phyloP scores from a whole-genome alignment of 2,888 invertebrate species.

The Clanis bilineata region DNA sequence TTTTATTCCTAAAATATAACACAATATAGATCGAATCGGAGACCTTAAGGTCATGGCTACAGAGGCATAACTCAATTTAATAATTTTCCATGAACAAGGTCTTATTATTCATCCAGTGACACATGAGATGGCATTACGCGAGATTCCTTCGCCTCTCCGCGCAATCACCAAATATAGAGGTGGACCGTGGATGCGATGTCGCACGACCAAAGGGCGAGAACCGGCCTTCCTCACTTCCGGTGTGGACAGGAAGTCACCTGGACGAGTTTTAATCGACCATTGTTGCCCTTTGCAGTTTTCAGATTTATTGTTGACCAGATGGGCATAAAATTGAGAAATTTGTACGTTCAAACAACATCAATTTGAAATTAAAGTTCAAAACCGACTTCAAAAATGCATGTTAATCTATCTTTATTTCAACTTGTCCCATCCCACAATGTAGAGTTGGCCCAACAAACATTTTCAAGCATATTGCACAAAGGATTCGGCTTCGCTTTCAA shows the following conservation, averaged over 20 bases:
- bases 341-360: too few species aligned
- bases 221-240: slow-evolving; percentile 6
- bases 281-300: not conserved
- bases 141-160: not conserved
- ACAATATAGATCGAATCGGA: not conserved
- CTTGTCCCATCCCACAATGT: too few species aligned
- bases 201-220: slow-evolving; percentile 6
- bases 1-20: not conserved
- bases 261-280: slow-evolving; percentile 2
- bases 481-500: too few species aligned
- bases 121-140: not conserved
- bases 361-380: too few species aligned
- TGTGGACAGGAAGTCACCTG: slow-evolving; percentile 1
- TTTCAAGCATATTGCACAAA: too few species aligned
- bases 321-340: too few species aligned
- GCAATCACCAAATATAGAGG: slow-evolving; percentile 3
- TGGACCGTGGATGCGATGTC: slow-evolving; percentile 7
- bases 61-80: not conserved
- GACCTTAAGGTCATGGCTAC: not conserved
- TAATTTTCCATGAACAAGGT: not conserved
- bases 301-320: too few species aligned
- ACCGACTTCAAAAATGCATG: too few species aligned
- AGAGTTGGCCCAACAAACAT: too few species aligned
- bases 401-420: too few species aligned
- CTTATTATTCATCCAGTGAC: slow-evolving; percentile 7